These are phyloP conservation scores for Pelobates cultripes DNA, from an alignment of 2,797 vertebrate genomes.

Conservation along the genomic window DNA sequence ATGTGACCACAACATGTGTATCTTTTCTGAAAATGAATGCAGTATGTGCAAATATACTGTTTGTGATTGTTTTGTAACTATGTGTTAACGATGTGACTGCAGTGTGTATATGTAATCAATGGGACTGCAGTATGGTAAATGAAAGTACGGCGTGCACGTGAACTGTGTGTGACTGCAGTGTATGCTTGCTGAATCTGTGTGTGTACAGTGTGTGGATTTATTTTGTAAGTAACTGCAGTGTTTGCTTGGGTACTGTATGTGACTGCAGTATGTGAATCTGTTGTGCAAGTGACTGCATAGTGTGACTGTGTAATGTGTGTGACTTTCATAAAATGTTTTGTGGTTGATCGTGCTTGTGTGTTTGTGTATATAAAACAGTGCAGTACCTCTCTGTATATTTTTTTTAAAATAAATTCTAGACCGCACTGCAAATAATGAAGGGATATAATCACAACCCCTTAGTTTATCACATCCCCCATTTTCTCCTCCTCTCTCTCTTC, in stretches of 20 bases:
- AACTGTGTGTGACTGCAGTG: slow-evolving; percentile 30
- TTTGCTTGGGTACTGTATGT: neutral
- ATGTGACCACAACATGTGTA: too few species aligned
- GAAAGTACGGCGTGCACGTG: neutral
- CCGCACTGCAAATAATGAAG: slow-evolving; percentile 44
- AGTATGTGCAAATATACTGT: too few species aligned
- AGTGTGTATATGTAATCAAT: neutral
- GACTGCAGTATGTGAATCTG: neutral
- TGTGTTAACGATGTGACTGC: neutral
- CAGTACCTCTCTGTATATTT: slow-evolving; percentile 40
- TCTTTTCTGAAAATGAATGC: too few species aligned
- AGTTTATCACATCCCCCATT: slow-evolving; percentile 36
- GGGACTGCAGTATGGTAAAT: neutral
- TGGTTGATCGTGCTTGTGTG: neutral
- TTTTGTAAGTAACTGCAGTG: neutral
- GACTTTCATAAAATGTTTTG: neutral
- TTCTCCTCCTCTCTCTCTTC: slow-evolving; percentile 12
- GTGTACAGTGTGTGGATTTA: neutral
- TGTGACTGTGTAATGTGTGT: neutral
- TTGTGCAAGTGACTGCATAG: neutral
- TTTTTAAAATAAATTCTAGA: neutral
- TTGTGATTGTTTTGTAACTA: neutral
- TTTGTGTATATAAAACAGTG: slow-evolving; percentile 15
- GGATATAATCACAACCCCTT: slow-evolving; percentile 42
- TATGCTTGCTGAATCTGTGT: neutral